Conservation (phyloP, 2,797 vertebrate genomes). For the Erethizon dorsatum region DNA sequence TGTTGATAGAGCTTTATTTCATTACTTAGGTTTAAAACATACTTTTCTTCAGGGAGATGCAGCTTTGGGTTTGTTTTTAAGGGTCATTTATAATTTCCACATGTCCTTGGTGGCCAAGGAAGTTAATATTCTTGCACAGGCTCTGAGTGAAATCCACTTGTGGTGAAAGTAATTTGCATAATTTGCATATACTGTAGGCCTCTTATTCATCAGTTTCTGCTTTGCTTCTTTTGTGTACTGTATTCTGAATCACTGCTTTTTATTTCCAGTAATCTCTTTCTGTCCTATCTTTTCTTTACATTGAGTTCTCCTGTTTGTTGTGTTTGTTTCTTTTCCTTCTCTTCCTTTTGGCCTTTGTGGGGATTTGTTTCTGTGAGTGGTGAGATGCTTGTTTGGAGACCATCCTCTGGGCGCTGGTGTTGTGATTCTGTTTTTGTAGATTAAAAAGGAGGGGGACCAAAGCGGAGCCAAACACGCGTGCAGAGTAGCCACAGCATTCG, state of each 20-base stretch:
- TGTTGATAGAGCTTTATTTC: slow-evolving; percentile 23
- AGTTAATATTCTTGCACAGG: neutral
- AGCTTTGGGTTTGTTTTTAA: slow-evolving; percentile 24
- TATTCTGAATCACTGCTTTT: neutral
- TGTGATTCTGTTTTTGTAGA: neutral
- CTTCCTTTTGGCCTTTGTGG: neutral
- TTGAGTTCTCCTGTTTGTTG: neutral
- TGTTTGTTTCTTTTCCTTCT: neutral
- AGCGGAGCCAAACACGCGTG: neutral
- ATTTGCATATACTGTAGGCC: slow-evolving; percentile 9
- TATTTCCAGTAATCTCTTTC: neutral
- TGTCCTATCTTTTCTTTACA: neutral
- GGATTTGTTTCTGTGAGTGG: neutral
- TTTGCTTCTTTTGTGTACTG: neutral
- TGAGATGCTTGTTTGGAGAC: neutral
- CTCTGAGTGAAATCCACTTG: neutral
- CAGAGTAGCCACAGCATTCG: neutral
- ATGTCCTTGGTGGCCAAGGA: neutral
- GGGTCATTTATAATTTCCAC: neutral
- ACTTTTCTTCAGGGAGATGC: neutral
- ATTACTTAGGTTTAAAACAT: neutral
- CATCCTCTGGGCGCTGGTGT: neutral
- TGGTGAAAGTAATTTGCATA: slow-evolving; percentile 38
- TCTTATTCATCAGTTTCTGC: neutral
- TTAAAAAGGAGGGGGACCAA: slow-evolving; percentile 32